Evolutionary conservation across 2,113 vertebrate species (phyloP).

Genomic region (Hydrolagus affinis): DNA sequence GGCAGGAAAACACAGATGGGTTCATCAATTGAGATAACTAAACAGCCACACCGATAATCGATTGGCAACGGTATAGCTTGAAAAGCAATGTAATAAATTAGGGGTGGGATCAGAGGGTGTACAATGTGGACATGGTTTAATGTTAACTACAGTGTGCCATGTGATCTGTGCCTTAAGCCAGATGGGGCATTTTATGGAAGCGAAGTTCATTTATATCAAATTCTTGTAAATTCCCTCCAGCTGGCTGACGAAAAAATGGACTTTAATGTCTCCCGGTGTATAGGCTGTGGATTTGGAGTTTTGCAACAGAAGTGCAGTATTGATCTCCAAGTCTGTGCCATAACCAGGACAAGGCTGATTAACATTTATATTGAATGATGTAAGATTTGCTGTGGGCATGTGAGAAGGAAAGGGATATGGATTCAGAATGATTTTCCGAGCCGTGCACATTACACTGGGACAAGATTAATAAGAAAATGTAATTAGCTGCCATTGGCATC

Average conservation of each 20-base stretch:
- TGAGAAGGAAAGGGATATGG: not conserved
- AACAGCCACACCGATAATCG: not conserved
- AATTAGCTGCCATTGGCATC: not conserved
- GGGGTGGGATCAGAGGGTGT: not conserved
- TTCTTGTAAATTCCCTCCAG: not conserved
- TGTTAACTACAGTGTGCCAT: not conserved
- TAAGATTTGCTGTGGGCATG: not conserved
- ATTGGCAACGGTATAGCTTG: not conserved
- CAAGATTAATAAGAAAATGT: not conserved
- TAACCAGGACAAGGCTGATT: not conserved
- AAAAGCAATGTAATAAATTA: not conserved
- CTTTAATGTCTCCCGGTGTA: not conserved
- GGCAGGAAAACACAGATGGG: not conserved
- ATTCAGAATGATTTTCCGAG: not conserved
- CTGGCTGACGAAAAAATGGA: not conserved
- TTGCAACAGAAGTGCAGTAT: not conserved
- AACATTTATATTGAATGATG: not conserved
- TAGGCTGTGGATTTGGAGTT: not conserved
- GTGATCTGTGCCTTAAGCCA: not conserved
- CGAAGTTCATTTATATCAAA: constrained; percentile 9
- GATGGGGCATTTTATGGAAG: not conserved
- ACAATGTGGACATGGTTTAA: not conserved
- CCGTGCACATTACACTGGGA: not conserved
- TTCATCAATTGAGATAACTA: not conserved
- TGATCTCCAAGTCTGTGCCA: not conserved